Evolutionary conservation across 1,140 invertebrate genomes (phyloP).

Genomic region (Bombus soroeensis): DNA sequence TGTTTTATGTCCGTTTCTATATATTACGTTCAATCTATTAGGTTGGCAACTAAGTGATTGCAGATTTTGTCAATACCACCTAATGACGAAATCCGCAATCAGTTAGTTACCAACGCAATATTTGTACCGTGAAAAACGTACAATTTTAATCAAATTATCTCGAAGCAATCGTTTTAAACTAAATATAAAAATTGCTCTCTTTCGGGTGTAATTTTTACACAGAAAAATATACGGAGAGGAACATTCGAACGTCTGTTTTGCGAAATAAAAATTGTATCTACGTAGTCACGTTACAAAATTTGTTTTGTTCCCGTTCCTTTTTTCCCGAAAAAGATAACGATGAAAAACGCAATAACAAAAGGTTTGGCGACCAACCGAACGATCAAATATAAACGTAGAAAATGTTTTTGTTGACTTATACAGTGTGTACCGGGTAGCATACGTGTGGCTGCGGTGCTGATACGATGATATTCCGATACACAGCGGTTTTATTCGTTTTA

Average conservation of each 20-base stretch:
- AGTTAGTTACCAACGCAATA: no score
- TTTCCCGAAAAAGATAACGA: not conserved
- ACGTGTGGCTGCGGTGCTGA: constrained; percentile 25
- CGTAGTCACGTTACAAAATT: not conserved
- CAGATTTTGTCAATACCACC: no score
- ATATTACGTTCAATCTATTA: no score
- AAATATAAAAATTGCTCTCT: no score
- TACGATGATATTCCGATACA: constrained; percentile 62
- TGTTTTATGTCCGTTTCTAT: no score
- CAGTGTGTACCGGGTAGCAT: not conserved
- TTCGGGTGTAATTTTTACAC: not conserved
- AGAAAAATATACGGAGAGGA: not conserved
- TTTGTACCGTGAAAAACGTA: fast-evolving
- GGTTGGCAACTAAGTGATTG: fast-evolving
- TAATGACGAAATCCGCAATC: no score
- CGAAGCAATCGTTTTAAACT: no score
- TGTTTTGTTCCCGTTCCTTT: not conserved
- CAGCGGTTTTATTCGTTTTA: constrained; percentile 75
- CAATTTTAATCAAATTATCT: no score
- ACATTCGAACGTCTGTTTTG: not conserved
- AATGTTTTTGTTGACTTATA: constrained; percentile 33
- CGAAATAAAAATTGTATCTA: not conserved
- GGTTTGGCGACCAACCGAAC: constrained; percentile 4
- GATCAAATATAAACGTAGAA: not conserved
- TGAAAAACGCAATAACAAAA: not conserved